Conservation (phyloP, 2,113 vertebrate genomes). For the Bagarius yarrelli region DNA sequence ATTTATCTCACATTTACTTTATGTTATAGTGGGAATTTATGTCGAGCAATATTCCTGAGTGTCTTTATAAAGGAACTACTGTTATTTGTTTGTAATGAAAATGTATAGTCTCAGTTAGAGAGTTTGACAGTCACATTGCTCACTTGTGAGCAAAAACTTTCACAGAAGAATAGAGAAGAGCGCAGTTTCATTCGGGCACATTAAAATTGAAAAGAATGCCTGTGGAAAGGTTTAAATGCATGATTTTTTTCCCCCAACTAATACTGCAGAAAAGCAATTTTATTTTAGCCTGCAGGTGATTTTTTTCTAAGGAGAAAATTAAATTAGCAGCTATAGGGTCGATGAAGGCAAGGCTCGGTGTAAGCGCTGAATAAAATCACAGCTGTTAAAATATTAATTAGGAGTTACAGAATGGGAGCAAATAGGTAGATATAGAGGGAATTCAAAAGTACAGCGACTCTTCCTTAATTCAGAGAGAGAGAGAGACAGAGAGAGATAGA, state of each 20-base stretch:
- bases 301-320: slow-evolving; percentile 16
- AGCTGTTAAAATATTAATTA: slow-evolving; percentile 17
- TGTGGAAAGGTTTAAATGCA: background rate
- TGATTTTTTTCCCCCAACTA: slow-evolving; percentile 9
- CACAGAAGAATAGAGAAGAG: background rate
- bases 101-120: slow-evolving; percentile 7
- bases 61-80: background rate
- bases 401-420: background rate
- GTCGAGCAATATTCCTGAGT: background rate
- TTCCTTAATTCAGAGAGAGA: background rate
- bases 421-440: background rate
- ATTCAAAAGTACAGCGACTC: background rate
- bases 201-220: background rate
- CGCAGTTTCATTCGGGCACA: background rate
- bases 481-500: background rate
- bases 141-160: slow-evolving; percentile 4
- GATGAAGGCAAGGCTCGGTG: slow-evolving; percentile 10
- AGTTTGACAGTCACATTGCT: background rate
- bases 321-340: slow-evolving; percentile 1
- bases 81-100: slow-evolving; percentile 21
- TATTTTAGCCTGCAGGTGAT: slow-evolving; percentile 1
- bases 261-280: slow-evolving; percentile 36
- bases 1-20: background rate
- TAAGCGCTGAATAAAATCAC: background rate
- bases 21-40: background rate